These are phyloP conservation scores for Holocentrus rufus DNA, from an alignment of 2,797 vertebrate species.

Conservation along the genomic window DNA sequence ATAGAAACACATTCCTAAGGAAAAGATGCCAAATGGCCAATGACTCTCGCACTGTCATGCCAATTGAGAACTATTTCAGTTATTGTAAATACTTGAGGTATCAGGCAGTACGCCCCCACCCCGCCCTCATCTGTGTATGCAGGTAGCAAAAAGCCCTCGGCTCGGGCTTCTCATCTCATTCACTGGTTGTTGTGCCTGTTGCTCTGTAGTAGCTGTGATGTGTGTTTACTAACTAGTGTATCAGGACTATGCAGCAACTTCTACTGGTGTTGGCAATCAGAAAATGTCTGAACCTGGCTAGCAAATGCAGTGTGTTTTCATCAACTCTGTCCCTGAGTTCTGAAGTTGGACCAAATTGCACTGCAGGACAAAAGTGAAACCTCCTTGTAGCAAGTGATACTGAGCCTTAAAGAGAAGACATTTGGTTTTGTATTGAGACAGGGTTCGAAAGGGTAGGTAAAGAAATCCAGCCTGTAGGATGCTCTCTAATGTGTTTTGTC, in stretches of 20 bases:
- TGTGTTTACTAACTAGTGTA: constrained; percentile 79
- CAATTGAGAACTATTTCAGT: constrained; percentile 29
- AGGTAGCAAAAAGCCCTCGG: constrained; percentile 66
- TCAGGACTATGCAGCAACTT: constrained; percentile 86
- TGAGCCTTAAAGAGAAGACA: constrained; percentile 63
- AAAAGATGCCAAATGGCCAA: constrained; percentile 37
- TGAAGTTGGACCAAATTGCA: constrained; percentile 54
- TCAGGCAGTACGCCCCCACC: constrained; percentile 31
- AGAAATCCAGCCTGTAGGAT: constrained; percentile 34
- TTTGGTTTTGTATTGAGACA: constrained; percentile 46
- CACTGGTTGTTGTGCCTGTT: constrained; percentile 83
- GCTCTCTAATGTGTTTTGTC: constrained; percentile 37
- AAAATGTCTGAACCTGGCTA: constrained; percentile 40
- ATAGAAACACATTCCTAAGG: constrained; percentile 27
- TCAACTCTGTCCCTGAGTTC: constrained; percentile 41
- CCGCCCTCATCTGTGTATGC: constrained; percentile 58
- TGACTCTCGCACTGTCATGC: constrained; percentile 20
- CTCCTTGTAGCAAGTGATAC: constrained; percentile 34
- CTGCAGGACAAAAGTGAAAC: constrained; percentile 20
- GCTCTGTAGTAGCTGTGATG: constrained; percentile 82
- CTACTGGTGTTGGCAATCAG: constrained; percentile 72
- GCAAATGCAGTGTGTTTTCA: constrained; percentile 47
- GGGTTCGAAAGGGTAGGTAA: constrained; percentile 49
- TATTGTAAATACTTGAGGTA: constrained; percentile 72
- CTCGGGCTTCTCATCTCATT: constrained; percentile 68